Conservation (phyloP, 2,113 vertebrate genomes). For the Acrocephalus arundinaceus region DNA sequence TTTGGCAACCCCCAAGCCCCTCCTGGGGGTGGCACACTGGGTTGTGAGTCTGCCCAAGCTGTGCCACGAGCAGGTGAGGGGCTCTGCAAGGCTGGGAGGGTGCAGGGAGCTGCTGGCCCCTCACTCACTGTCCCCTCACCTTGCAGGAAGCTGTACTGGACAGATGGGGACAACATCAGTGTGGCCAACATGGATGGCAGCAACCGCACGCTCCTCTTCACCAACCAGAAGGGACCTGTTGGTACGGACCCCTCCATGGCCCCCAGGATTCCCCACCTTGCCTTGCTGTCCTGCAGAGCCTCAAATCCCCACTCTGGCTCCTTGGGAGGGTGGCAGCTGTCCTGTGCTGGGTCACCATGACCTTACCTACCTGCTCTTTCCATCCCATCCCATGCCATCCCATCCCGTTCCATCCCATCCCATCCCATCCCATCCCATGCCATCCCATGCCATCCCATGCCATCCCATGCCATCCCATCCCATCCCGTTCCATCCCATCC, state of each 20-base stretch:
- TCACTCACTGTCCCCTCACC: background rate
- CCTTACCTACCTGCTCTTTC: rapidly evolving
- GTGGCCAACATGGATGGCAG: conserved; percentile 93
- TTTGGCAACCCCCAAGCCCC: background rate
- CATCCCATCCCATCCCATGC: background rate
- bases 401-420: background rate
- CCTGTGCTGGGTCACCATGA: background rate
- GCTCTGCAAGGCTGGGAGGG: background rate
- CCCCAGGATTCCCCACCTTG: rapidly evolving
- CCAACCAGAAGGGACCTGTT: conserved; percentile 88
- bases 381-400: background rate
- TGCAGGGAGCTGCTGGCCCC: background rate
- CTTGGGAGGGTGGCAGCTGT: rapidly evolving
- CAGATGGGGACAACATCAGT: conserved; percentile 92
- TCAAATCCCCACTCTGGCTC: background rate
- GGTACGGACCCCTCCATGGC: conserved; percentile 68
- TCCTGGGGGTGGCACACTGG: rapidly evolving
- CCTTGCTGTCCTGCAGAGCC: background rate
- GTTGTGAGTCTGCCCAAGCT: background rate
- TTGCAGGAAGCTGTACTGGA: conserved; percentile 93
- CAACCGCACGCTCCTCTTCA: conserved; percentile 85
- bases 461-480: background rate
- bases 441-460: background rate
- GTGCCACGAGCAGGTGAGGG: background rate
- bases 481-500: too few species aligned